Conservation (phyloP, 1,140 invertebrate genomes). For the Spodoptera frugiperda region DNA sequence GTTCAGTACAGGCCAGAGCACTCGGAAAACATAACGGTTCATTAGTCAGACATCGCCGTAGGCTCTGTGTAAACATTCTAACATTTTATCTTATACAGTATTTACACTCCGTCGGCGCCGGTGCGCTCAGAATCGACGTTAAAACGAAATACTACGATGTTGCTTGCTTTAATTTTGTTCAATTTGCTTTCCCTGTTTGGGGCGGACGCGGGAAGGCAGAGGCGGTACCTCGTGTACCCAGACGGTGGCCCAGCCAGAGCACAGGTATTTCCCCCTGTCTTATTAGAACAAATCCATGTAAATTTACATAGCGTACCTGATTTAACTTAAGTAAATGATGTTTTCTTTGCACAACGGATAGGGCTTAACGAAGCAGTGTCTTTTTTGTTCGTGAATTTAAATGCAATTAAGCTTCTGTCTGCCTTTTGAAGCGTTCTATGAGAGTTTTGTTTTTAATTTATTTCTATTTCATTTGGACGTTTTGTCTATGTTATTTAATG, state of each 20-base stretch:
- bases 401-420: slow-evolving; percentile 77
- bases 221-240: slow-evolving; percentile 82
- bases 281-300: slow-evolving; percentile 58
- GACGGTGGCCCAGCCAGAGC: slow-evolving; percentile 82
- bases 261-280: slow-evolving; percentile 73
- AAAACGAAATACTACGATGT: slow-evolving; percentile 57
- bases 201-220: slow-evolving; percentile 65
- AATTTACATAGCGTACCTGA: slow-evolving; percentile 72
- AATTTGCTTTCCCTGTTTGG: slow-evolving; percentile 64
- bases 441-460: slow-evolving; percentile 66
- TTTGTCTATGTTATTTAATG: too few relatives aligned
- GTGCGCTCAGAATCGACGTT: slow-evolving; percentile 56
- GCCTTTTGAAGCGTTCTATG: slow-evolving; percentile 62
- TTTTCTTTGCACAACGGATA: slow-evolving; percentile 75
- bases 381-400: slow-evolving; percentile 82
- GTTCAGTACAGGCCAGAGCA: slow-evolving; percentile 67
- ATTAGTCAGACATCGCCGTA: slow-evolving; percentile 71
- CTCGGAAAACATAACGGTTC: slow-evolving; percentile 83
- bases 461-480: slow-evolving; percentile 43
- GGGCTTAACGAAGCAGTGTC: slow-evolving; percentile 77
- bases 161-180: slow-evolving; percentile 69
- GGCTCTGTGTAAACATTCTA: slow-evolving; percentile 75
- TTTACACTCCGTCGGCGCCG: slow-evolving; percentile 67
- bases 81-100: slow-evolving; percentile 75
- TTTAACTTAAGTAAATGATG: slow-evolving; percentile 81